Evolutionary conservation across 2,888 invertebrate species (phyloP).

Genomic region (Agrochola litura): DNA sequence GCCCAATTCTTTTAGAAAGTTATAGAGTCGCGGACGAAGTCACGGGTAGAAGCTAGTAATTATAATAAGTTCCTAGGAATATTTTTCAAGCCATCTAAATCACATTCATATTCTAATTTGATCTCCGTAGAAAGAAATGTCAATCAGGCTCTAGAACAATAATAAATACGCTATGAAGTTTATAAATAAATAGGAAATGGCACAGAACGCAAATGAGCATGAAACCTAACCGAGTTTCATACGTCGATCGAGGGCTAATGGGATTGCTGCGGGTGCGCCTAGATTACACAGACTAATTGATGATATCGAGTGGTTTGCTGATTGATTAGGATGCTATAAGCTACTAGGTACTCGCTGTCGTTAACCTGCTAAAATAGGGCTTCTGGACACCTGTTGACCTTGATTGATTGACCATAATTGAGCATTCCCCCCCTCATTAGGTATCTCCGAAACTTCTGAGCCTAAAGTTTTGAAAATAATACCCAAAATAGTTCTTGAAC

Average conservation of each 20-base stretch:
- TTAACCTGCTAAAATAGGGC: not conserved
- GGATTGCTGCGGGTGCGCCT: constrained; percentile 50
- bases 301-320: constrained; percentile 13
- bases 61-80: not conserved
- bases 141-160: not conserved
- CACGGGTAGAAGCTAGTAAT: no score
- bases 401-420: no score
- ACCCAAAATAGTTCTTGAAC: no score
- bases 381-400: not conserved
- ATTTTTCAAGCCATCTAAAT: not conserved
- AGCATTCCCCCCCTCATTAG: no score
- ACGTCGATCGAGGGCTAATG: constrained; percentile 56
- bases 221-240: constrained; percentile 45
- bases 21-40: no score
- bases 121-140: not conserved
- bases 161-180: not conserved
- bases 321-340: constrained; percentile 25
- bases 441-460: no score
- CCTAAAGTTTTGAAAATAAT: no score
- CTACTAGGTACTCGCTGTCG: not conserved
- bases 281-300: constrained; percentile 49
- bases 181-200: constrained; percentile 2
- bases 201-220: constrained; percentile 17
- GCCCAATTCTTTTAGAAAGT: no score
- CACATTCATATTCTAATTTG: not conserved